A percentile compares a stretch with the other conserved stretches of the same genome.
Evolutionary conservation across 2,888 invertebrate genomes (phyloP).

Genomic region (Trissoscelio sp.): DNA sequence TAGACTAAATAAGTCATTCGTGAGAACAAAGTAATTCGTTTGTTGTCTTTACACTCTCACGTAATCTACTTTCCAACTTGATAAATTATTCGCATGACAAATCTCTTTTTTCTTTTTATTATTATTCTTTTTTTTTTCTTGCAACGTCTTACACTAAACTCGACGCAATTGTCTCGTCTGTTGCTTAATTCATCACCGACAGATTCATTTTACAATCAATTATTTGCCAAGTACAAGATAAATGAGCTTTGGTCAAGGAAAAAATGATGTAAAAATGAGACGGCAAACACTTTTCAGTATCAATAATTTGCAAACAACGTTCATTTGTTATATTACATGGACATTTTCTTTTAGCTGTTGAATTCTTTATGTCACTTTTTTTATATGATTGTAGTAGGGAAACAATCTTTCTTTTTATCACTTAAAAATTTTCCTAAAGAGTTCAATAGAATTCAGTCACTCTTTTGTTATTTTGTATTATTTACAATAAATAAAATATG

Average conservation of each 20-base stretch:
- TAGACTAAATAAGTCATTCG: slow-evolving; percentile 1
- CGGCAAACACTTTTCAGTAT: slow-evolving; percentile 5
- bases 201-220: slow-evolving; percentile 8
- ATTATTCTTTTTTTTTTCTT: neutral
- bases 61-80: neutral
- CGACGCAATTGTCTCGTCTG: neutral
- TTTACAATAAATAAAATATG: too few relatives aligned
- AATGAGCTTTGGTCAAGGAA: slow-evolving; percentile 1
- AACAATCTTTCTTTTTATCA: too few relatives aligned
- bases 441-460: too few relatives aligned
- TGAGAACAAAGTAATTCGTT: slow-evolving; percentile 3
- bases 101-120: neutral
- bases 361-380: too few relatives aligned
- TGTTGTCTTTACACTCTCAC: slow-evolving; percentile 13
- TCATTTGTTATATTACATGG: neutral
- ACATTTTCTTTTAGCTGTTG: neutral
- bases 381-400: too few relatives aligned
- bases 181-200: neutral
- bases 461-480: too few relatives aligned
- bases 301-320: neutral
- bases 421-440: too few relatives aligned
- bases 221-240: slow-evolving; percentile 1
- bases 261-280: slow-evolving; percentile 32
- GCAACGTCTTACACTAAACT: too few relatives aligned
- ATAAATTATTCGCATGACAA: slow-evolving; percentile 12